These are phyloP conservation scores for Phacellophora camtschatica DNA, from an alignment of 30 jellyfish, hydroid and myxozoan species.

Conservation along the genomic window DNA sequence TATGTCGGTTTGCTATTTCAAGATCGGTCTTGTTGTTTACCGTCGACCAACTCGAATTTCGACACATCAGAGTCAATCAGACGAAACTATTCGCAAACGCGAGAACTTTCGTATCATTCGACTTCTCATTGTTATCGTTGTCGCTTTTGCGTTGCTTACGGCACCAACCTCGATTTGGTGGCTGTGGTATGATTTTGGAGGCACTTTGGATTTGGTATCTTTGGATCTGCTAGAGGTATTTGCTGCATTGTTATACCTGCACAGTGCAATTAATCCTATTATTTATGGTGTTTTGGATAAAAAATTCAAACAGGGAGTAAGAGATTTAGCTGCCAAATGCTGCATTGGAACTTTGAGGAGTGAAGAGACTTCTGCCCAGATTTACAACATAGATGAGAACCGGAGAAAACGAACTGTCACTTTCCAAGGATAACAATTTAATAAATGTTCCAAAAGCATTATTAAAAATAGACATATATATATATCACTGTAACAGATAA, in stretches of 20 bases:
- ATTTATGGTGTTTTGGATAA: slow-evolving; percentile 74
- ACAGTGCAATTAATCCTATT: slow-evolving; percentile 72
- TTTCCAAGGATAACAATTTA: too few species aligned
- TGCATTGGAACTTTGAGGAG: not conserved
- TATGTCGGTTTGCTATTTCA: slow-evolving; percentile 57
- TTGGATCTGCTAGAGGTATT: slow-evolving; percentile 74
- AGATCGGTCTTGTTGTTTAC: slow-evolving; percentile 34
- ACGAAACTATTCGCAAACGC: slow-evolving; percentile 48
- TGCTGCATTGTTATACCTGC: slow-evolving; percentile 74
- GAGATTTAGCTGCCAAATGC: slow-evolving; percentile 1
- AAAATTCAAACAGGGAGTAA: slow-evolving; percentile 53
- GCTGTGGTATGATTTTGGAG: slow-evolving; percentile 83
- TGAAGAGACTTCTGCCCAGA: not conserved
- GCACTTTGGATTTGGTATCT: slow-evolving; percentile 20
- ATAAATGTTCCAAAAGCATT: too few species aligned
- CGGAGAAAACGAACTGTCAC: too few species aligned
- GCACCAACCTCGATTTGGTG: slow-evolving; percentile 88
- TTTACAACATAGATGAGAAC: too few species aligned
- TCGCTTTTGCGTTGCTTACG: slow-evolving; percentile 71
- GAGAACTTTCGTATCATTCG: slow-evolving; percentile 61
- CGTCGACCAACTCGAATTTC: slow-evolving; percentile 54
- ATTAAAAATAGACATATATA: too few species aligned
- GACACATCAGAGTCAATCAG: slow-evolving; percentile 28
- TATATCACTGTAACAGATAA: too few species aligned
- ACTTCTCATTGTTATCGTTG: slow-evolving; percentile 53